Conservation (phyloP, 2,888 invertebrate genomes). For the Empis stercorea region DNA sequence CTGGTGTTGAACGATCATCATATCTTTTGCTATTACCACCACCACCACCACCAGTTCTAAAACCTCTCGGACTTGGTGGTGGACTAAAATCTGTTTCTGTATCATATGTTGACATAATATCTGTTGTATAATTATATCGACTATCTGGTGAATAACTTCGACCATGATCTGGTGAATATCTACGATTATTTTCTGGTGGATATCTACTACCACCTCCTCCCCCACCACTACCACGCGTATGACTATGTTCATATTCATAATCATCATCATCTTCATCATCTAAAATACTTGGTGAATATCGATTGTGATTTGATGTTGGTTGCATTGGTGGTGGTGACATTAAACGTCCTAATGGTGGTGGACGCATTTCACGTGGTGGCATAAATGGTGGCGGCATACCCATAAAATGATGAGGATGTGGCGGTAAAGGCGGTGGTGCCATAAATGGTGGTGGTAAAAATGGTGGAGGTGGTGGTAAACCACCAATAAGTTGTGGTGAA, state of each 20-base stretch:
- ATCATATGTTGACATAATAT: constrained; percentile 37
- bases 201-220: constrained; percentile 27
- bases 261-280: constrained; percentile 23
- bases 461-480: constrained; percentile 43
- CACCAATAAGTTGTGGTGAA: constrained; percentile 36
- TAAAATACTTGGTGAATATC: constrained; percentile 19
- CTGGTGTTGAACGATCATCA: not conserved
- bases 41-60: constrained; percentile 29
- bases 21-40: not conserved
- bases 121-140: constrained; percentile 37
- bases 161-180: constrained; percentile 34
- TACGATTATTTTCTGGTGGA: constrained; percentile 27
- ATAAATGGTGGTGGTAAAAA: constrained; percentile 51
- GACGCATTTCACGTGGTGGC: constrained; percentile 41
- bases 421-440: constrained; percentile 47
- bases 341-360: constrained; percentile 42
- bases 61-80: constrained; percentile 44
- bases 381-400: constrained; percentile 45
- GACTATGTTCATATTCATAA: constrained; percentile 14
- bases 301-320: constrained; percentile 13
- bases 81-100: constrained; percentile 58
- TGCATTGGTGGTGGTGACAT: constrained; percentile 39
- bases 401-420: constrained; percentile 45
- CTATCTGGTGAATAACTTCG: constrained; percentile 44
- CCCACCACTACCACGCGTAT: constrained; percentile 21